phyloP scores from a whole-genome alignment of 2,888 invertebrate species.

The Drosophila paramelanica region DNA sequence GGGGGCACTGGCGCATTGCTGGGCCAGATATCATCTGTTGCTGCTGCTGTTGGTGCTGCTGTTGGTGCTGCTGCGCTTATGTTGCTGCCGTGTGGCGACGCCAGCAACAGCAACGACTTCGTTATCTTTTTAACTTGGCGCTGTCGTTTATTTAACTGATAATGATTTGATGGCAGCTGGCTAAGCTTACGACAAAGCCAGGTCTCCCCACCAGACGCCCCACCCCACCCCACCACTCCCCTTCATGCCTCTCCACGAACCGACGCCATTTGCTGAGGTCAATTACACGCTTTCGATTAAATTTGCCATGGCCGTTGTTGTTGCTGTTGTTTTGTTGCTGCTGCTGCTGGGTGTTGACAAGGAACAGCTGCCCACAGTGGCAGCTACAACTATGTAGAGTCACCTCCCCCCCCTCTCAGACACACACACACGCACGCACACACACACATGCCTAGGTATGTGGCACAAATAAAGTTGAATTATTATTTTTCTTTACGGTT shows the following conservation, averaged over 20 bases:
- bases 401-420: neutral
- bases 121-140: conserved; percentile 79
- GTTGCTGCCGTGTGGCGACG: conserved; percentile 47
- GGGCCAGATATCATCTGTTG: conserved; percentile 75
- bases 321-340: conserved; percentile 29
- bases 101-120: conserved; percentile 62
- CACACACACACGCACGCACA: conserved; percentile 1
- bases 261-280: conserved; percentile 76
- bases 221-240: conserved; percentile 1
- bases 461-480: conserved; percentile 80
- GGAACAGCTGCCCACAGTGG: conserved; percentile 66
- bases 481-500: conserved; percentile 72
- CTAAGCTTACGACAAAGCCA: conserved; percentile 78
- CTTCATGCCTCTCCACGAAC: conserved; percentile 15
- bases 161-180: conserved; percentile 79
- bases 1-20: conserved; percentile 45
- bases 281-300: conserved; percentile 79
- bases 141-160: conserved; percentile 79
- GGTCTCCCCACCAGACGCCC: conserved; percentile 28
- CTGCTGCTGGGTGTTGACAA: conserved; percentile 68
- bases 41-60: conserved; percentile 50
- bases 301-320: conserved; percentile 67
- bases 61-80: conserved; percentile 59
- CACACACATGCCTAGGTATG: conserved; percentile 61
- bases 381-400: conserved; percentile 41